phyloP scores from a whole-genome alignment of 2,113 vertebrate genomes.

The Chiloscyllium plagiosum region DNA sequence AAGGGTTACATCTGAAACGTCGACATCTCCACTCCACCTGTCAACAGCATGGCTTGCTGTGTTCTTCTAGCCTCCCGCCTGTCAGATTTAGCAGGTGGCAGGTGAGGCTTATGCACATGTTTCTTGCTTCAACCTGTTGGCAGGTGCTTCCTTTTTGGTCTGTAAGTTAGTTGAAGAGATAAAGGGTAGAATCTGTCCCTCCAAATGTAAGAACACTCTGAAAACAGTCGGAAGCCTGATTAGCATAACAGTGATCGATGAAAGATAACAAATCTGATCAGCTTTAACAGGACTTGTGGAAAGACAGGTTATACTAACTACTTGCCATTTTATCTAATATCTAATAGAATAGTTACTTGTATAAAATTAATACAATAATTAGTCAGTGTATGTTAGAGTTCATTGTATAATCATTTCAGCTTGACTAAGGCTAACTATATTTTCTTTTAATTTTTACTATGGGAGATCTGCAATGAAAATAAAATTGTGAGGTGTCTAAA shows the following conservation, averaged over 20 bases:
- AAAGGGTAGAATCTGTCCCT: not conserved
- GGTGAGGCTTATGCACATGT: too few relatives aligned
- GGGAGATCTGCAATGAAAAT: not conserved
- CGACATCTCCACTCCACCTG: too few relatives aligned
- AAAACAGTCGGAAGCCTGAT: not conserved
- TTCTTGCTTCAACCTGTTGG: too few relatives aligned
- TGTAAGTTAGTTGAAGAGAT: not conserved
- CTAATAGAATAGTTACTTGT: not conserved
- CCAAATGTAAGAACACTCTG: not conserved
- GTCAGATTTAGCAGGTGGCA: too few relatives aligned
- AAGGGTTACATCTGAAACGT: too few relatives aligned
- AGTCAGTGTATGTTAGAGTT: not conserved
- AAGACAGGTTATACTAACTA: not conserved
- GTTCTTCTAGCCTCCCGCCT: too few relatives aligned
- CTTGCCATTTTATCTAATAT: not conserved
- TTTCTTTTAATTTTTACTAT: not conserved
- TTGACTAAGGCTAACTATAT: not conserved
- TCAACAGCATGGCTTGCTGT: too few relatives aligned
- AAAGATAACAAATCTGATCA: not conserved
- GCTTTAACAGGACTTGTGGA: not conserved
- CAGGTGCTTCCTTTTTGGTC: too few relatives aligned
- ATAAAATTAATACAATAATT: not conserved
- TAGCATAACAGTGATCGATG: not conserved
- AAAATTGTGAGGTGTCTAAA: not conserved
- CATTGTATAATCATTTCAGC: not conserved